Evolutionary conservation across 2,113 vertebrate genomes (phyloP), one percentile per base, ranked within the genome.

Genomic region (Tricholaema leucomelas): DNA sequence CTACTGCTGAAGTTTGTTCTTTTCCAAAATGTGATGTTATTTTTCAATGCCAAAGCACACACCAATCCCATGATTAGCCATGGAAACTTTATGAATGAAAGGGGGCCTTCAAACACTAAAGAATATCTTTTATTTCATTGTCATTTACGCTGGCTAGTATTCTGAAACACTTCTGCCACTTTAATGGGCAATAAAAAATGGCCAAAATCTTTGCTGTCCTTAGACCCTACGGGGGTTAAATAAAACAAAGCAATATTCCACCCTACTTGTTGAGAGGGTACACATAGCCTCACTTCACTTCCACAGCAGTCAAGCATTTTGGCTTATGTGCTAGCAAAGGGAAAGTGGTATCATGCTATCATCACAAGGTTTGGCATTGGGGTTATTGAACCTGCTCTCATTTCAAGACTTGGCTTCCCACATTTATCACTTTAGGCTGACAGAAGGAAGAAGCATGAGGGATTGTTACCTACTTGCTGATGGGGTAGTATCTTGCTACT

Each of bases 21-120:
- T 83, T 81, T 76, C 81, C 12, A 3, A 86, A 91, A 88, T 70
- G 54, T 56, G 73, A 79, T 31, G 12, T 46, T 88, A 66, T 89
- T 96, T 94, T 93, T 83, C 67, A 52, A 52, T 91, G 84, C 81
- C 93, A 95, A 94, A 87, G 30, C 79, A 90, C 7, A 58, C 71
- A 94, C 6, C 24, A 86, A 35, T 85, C 60, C 69, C 40, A 27
- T 80, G 61, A 36, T 92, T 52, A 59, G 55, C 72, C 73, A 83
- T 48, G 55, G 36, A 83, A 96, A 87, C 20, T 58, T 80, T 56
- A 76, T 76, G 75, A 93, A 84, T 85, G 81, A 77, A 94, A 71
- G 13, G 30, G 23, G 33, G 35, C 21, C 0, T 67, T 40, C 77
- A 85, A 91, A 90, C 73, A 54, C 60, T 31, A 74, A 80, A 90